Base-by-base conservation (phyloP, 2,888 invertebrate genomes). In the Griposia aprilina region DNA sequence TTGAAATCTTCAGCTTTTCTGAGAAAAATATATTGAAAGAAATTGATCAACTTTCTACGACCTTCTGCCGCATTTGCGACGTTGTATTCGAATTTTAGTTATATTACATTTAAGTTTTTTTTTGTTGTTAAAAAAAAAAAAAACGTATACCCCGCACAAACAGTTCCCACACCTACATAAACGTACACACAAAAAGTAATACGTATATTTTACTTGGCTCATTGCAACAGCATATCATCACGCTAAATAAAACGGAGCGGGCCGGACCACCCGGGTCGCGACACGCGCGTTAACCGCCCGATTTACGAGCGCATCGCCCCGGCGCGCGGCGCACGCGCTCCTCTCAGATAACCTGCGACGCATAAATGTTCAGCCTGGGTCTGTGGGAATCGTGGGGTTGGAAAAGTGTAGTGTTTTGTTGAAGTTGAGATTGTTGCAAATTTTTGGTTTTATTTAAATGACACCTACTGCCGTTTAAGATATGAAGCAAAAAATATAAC, bases 241-340 rank as follows among this genome's bases (percentile, higher is more conserved):
- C 88, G 88, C 85, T 89, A 87, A 88, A 89, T 89, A 88, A 90
- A 89, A 87, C 87, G 90, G 90, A 90, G 88, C 87, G 86, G 87
- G 41, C 41, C 77, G 90, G 94, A 93, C 94, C 94, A 94, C 94
- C 94, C 94, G 93, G 90, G 89, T 90, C 89, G 94, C 91, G 92
- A 93, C 93, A 92, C 90, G 93, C 90, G 92, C 92, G 88, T 90
- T 90, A 90, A 89, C 91, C 90, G 90, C 74, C 88, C 92, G 92
- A 93, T 94, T 94, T 94, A 94, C 93, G 93, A 91, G 88, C 92
- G 85, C 90, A 90, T 90, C 90, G 88, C 85, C 81, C 87, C 78
- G 91, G 90, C 85, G 89, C 87, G 76, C 78, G 91, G 90, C 85
- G 89, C 87, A 77, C 78, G 83, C 82, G 89, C 84, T 81, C 76